Percentiles rank a stretch among this genome's conserved stretches.
These are phyloP conservation scores for Campylorhamphus procurvoides DNA, from an alignment of 2,113 vertebrate genomes.

Conservation along the genomic window DNA sequence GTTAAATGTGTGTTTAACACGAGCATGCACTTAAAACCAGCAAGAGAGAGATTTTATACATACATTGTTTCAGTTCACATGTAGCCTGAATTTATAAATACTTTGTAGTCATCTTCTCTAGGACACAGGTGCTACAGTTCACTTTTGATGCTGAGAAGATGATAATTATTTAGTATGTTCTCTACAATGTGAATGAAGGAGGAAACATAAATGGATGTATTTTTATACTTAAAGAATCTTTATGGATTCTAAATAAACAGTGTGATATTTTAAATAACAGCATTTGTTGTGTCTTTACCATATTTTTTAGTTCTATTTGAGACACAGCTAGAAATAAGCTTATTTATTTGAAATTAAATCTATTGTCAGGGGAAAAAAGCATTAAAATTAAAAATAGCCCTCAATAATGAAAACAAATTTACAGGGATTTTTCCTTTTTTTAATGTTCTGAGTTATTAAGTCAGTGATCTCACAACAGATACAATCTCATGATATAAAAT, in stretches of 20 bases:
- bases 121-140: background rate
- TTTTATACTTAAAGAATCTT: background rate
- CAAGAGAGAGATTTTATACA: background rate
- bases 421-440: background rate
- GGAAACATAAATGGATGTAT: background rate
- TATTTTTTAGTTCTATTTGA: background rate
- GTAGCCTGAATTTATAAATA: background rate
- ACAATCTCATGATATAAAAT: conserved; percentile 12
- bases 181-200: background rate
- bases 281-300: background rate
- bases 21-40: background rate
- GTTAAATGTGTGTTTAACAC: background rate
- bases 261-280: background rate
- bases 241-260: background rate
- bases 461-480: background rate
- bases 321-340: background rate
- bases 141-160: background rate
- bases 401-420: conserved; percentile 36
- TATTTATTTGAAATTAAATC: conserved; percentile 24
- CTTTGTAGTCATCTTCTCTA: background rate
- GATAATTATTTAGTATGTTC: background rate
- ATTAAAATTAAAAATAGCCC: conserved; percentile 28
- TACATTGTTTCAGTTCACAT: background rate
- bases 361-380: background rate
- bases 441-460: conserved; percentile 21